Conservation (phyloP, 2,888 invertebrate genomes). For the Drosophila subquinaria region DNA sequence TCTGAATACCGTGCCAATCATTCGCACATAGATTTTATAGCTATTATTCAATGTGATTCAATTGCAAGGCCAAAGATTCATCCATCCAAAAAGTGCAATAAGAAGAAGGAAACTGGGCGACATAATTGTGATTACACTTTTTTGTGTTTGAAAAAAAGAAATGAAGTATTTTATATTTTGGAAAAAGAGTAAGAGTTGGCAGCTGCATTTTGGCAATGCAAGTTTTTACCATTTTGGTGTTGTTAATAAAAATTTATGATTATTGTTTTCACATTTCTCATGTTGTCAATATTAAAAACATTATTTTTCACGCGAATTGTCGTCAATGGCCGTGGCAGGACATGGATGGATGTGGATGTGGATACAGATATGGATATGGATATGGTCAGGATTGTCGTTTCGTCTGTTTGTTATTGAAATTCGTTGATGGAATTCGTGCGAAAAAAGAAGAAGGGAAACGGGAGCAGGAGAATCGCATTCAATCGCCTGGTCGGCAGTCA, state of each 20-base stretch:
- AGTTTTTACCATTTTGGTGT: constrained; percentile 36
- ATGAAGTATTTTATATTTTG: neutral
- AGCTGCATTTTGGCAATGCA: constrained; percentile 54
- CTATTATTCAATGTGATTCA: constrained; percentile 7
- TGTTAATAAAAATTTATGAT: constrained; percentile 85
- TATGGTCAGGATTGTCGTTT: constrained; percentile 2
- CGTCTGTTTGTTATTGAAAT: constrained; percentile 75
- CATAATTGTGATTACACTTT: constrained; percentile 32
- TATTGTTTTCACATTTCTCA: constrained; percentile 85
- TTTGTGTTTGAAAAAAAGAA: neutral
- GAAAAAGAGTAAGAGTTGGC: constrained; percentile 25
- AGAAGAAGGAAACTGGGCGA: neutral
- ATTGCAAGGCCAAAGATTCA: constrained; percentile 12
- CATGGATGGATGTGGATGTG: constrained; percentile 27
- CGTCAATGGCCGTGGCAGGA: constrained; percentile 56
- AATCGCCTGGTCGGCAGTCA: constrained; percentile 71
- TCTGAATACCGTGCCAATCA: neutral
- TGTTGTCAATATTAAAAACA: constrained; percentile 85
- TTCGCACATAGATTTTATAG: neutral
- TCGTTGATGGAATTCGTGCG: constrained; percentile 80
- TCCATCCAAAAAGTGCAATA: neutral
- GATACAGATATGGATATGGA: constrained; percentile 30
- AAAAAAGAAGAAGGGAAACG: constrained; percentile 33
- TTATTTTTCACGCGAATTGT: constrained; percentile 83
- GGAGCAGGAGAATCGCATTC: constrained; percentile 61